Evolutionary conservation across 1,140 invertebrate genomes (phyloP), one percentile per base, ranked within the genome.

Genomic region (Prorops nasuta): DNA sequence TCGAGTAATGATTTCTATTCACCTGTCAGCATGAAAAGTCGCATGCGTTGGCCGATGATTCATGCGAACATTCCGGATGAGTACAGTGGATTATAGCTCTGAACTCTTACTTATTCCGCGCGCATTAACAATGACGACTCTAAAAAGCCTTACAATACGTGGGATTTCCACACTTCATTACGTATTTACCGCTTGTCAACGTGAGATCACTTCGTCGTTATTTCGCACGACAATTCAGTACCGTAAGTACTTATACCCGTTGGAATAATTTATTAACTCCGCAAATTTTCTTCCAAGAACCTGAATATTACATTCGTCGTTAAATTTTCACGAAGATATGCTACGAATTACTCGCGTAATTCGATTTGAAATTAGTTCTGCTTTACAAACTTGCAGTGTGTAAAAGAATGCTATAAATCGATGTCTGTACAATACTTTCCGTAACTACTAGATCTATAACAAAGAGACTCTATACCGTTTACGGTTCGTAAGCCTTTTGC

Each of bases 141-240:
- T 21, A 19, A n/a, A 37, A 46, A 47, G 51, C 51, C 39, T 49
- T 48, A 47, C 49, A 47, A 37, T 37, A 18, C 28, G 28, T 39
- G 9, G 40, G 39, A 31, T 62, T 64, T 63, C 60, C 58, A 57
- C 56, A 58, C 61, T 67, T 66, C 59, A 64, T 67, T 67, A 66
- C 54, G 57, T 63, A 64, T 67, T 67, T 64, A 67, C 56, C 46
- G 46, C 45, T 60, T 51, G 63, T 64, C 65, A 56, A 53, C 59
- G 52, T 58, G 59, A 63, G 46, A 62, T 67, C 59, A 64, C 56
- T 60, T 55, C 52, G 51, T 49, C 43, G 51, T 60, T 51, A 41
- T 40, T 51, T 39, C 42, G 28, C 19, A 32, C 49, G 48, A 36
- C 31, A 32, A 39, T 47, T 38, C 44, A 61, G 46, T 44, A 22